phyloP scores from a whole-genome alignment of 2,797 vertebrate species.

The Gallirallus australis region DNA sequence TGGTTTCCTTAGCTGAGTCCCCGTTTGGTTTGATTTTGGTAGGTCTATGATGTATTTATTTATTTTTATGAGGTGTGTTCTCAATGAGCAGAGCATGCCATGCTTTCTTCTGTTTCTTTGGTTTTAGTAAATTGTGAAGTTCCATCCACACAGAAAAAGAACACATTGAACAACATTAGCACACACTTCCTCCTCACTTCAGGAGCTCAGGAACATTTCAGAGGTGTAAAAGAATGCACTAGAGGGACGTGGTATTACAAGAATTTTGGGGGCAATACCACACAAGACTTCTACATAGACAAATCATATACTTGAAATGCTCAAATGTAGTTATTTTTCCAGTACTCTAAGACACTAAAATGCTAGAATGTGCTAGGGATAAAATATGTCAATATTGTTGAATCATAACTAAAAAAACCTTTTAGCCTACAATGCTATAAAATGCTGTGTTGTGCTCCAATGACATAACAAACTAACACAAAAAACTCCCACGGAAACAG shows the following conservation, averaged over 20 bases:
- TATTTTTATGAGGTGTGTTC: neutral
- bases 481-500: no score
- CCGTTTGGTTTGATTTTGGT: neutral
- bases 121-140: neutral
- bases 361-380: neutral
- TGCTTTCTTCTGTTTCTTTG: neutral
- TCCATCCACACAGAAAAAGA: neutral
- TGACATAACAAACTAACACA: neutral
- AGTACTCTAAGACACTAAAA: neutral
- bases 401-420: neutral
- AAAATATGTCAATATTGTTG: neutral
- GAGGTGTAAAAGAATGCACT: neutral
- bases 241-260: neutral
- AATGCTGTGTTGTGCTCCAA: neutral
- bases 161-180: neutral
- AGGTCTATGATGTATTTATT: neutral
- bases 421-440: neutral
- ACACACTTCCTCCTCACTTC: neutral
- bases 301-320: neutral
- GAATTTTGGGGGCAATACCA: neutral
- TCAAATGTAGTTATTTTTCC: neutral
- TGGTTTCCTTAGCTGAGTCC: neutral
- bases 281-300: neutral
- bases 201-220: neutral
- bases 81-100: neutral